These are phyloP conservation scores for Chamaetylas fuelleborni DNA, from an alignment of 2,113 vertebrate species.

Conservation along the genomic window DNA sequence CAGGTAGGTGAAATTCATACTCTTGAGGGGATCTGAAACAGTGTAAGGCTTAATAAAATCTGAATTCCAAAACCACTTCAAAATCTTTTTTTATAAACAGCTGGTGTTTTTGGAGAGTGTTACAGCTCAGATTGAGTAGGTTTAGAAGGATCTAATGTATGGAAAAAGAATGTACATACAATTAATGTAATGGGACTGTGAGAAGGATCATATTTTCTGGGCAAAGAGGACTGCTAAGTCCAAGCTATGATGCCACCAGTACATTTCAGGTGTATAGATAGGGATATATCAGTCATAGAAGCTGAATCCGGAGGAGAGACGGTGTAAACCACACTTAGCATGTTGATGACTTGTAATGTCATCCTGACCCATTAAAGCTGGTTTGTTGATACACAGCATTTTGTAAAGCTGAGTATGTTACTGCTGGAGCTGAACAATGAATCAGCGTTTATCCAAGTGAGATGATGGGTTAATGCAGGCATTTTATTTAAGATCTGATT, in stretches of 20 bases:
- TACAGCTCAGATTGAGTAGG: neutral
- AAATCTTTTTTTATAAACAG: neutral
- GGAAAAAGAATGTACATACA: neutral
- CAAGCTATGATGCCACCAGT: fast-evolving
- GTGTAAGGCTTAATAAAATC: neutral
- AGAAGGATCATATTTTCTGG: neutral
- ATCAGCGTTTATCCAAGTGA: neutral
- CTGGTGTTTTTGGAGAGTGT: neutral
- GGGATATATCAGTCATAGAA: neutral
- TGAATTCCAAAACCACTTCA: neutral
- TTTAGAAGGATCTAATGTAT: neutral
- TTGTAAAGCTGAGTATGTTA: neutral
- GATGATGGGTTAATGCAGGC: neutral
- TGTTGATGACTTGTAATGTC: neutral
- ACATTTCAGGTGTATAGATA: neutral
- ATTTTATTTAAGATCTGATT: neutral
- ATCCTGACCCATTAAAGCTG: neutral
- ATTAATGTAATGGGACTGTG: neutral
- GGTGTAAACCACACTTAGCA: neutral
- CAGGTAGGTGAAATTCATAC: neutral
- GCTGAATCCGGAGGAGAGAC: neutral
- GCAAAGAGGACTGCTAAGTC: neutral
- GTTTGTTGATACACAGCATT: neutral
- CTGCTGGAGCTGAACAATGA: neutral
- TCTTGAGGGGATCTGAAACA: neutral